Conservation (phyloP, 2,797 vertebrate genomes). For the Rhinichthys osculus region DNA sequence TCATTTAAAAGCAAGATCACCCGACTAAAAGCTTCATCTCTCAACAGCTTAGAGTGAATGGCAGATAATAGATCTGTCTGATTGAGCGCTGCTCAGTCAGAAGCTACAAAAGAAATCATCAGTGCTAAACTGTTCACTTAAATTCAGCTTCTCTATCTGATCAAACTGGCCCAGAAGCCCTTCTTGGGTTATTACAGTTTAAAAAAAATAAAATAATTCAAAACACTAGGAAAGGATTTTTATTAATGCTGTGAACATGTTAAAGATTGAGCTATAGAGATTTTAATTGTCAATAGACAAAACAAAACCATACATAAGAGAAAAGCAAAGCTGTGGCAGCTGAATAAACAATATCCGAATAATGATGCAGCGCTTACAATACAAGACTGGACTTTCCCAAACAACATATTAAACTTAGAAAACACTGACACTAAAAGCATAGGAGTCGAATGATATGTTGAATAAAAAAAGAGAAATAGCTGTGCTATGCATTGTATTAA, state of each 20-base stretch:
- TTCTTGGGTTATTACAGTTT: not conserved
- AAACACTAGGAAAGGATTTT: too few relatives aligned
- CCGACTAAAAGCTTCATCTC: slow-evolving; percentile 27
- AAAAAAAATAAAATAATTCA: not conserved
- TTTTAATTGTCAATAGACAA: slow-evolving; percentile 22
- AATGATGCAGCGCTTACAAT: slow-evolving; percentile 44
- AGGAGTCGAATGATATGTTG: not conserved
- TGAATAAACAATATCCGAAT: slow-evolving; percentile 48
- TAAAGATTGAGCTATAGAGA: slow-evolving; percentile 28
- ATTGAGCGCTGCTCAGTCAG: slow-evolving; percentile 30
- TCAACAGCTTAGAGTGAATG: slow-evolving; percentile 29
- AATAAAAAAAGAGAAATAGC: not conserved
- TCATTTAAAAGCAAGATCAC: slow-evolving; percentile 44
- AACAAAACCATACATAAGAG: slow-evolving; percentile 45
- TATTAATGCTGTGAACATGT: slow-evolving; percentile 1
- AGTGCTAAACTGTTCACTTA: slow-evolving; percentile 29
- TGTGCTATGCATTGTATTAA: not conserved
- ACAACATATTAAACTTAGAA: not conserved
- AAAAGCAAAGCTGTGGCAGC: slow-evolving; percentile 42
- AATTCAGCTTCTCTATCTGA: slow-evolving; percentile 33
- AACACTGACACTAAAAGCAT: not conserved
- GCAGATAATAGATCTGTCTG: slow-evolving; percentile 43
- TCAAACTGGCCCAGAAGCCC: slow-evolving; percentile 7
- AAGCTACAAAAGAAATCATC: slow-evolving; percentile 37
- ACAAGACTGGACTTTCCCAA: not conserved